Percentiles rank a stretch among this genome's conserved stretches.
Conservation (phyloP, 2,797 vertebrate genomes). For the Xyrichtys novacula region DNA sequence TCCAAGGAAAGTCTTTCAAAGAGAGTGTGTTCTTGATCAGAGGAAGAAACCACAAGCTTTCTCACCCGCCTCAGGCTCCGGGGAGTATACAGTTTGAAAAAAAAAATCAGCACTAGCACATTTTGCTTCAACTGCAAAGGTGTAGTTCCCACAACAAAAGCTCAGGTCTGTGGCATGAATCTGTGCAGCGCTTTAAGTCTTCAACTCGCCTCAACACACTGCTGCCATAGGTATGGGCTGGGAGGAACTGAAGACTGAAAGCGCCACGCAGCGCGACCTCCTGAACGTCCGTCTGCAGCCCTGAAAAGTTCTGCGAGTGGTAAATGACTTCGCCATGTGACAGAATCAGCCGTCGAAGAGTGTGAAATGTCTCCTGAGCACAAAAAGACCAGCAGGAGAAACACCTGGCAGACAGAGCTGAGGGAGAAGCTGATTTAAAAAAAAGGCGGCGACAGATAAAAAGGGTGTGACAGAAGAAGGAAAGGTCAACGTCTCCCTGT, state of each 20-base stretch:
- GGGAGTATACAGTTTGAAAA: neutral
- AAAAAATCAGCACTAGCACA: too few relatives aligned
- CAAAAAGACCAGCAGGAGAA: neutral
- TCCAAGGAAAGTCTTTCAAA: neutral
- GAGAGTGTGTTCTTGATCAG: neutral
- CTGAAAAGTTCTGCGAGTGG: constrained; percentile 24
- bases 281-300: neutral
- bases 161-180: constrained; percentile 67
- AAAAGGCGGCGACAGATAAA: constrained; percentile 37
- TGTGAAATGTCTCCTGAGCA: constrained; percentile 54
- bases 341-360: constrained; percentile 44
- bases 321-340: neutral
- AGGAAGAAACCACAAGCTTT: neutral
- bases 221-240: constrained; percentile 85
- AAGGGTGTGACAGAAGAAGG: constrained; percentile 26
- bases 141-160: neutral
- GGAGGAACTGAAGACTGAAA: constrained; percentile 93
- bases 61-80: neutral
- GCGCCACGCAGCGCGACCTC: constrained; percentile 83
- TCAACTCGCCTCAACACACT: constrained; percentile 91
- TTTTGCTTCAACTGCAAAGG: neutral
- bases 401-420: constrained; percentile 15
- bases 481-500: constrained; percentile 63
- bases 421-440: constrained; percentile 31
- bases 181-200: constrained; percentile 89